Percentiles rank a stretch among this genome's conserved stretches.
These are phyloP conservation scores for Chymomyza caudatula DNA, from an alignment of 2,888 invertebrate genomes.

Conservation along the genomic window DNA sequence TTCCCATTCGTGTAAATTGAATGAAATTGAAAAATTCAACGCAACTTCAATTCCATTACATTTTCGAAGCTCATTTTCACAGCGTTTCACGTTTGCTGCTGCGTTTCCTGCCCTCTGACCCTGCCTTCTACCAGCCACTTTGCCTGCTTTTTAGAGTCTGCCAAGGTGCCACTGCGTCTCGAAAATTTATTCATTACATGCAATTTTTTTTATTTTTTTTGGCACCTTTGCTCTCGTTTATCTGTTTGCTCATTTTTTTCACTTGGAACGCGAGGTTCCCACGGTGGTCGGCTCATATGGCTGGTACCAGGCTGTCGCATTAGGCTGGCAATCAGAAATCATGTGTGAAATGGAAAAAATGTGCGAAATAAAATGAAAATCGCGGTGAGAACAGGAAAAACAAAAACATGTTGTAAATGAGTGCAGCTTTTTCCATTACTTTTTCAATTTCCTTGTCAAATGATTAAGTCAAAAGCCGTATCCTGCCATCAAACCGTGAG, in stretches of 20 bases:
- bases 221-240: slow-evolving; percentile 65
- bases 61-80: slow-evolving; percentile 69
- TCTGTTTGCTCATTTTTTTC: slow-evolving; percentile 43
- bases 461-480: slow-evolving; percentile 51
- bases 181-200: slow-evolving; percentile 75
- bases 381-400: slow-evolving; percentile 46
- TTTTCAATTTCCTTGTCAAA: slow-evolving; percentile 66
- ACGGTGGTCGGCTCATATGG: neutral
- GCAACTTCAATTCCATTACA: slow-evolving; percentile 70
- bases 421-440: slow-evolving; percentile 12
- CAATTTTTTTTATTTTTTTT: slow-evolving; percentile 54
- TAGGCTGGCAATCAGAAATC: slow-evolving; percentile 75
- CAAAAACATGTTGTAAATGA: slow-evolving; percentile 36
- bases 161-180: slow-evolving; percentile 27
- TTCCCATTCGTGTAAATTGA: slow-evolving; percentile 70
- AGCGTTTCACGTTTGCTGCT: slow-evolving; percentile 37
- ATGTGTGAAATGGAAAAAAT: slow-evolving; percentile 71
- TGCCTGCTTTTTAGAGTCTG: neutral
- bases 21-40: slow-evolving; percentile 76
- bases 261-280: slow-evolving; percentile 5
- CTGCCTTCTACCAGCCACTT: too few relatives aligned
- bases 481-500: slow-evolving; percentile 31
- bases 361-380: slow-evolving; percentile 63
- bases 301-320: slow-evolving; percentile 46
- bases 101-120: neutral